These are phyloP conservation scores for Pararge aegeria DNA, from an alignment of 1,140 invertebrate species.

Conservation along the genomic window DNA sequence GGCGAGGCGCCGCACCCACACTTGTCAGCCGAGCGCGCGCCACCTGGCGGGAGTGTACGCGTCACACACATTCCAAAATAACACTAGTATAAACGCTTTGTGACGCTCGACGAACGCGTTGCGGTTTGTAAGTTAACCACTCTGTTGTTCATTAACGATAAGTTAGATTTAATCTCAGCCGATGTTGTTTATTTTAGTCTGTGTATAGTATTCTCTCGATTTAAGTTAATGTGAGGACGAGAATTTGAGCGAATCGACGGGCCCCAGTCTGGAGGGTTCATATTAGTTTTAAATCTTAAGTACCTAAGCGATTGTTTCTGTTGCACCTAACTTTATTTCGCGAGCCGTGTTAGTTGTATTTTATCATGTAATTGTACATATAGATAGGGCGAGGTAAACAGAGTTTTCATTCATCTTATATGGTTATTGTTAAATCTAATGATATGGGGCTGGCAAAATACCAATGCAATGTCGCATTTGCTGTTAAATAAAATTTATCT, in stretches of 20 bases:
- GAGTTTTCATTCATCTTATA: conserved; percentile 59
- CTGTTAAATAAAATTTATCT: conserved; percentile 51
- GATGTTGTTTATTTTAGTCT: conserved; percentile 76
- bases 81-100: conserved; percentile 58
- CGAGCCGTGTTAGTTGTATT: conserved; percentile 68
- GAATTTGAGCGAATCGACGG: conserved; percentile 74
- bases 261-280: conserved; percentile 60
- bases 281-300: conserved; percentile 69
- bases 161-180: conserved; percentile 76
- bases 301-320: conserved; percentile 70
- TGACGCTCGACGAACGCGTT: conserved; percentile 59
- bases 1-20: conserved; percentile 12
- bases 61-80: conserved; percentile 77
- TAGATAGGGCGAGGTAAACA: conserved; percentile 69
- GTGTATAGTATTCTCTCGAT: conserved; percentile 74
- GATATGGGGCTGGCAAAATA: conserved; percentile 57
- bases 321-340: conserved; percentile 74
- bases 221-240: conserved; percentile 70
- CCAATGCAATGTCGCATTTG: conserved; percentile 65
- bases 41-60: conserved; percentile 41
- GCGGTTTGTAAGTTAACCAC: conserved; percentile 75
- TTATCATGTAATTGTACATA: conserved; percentile 69
- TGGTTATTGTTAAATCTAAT: conserved; percentile 66
- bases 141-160: conserved; percentile 79
- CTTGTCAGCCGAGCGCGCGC: conserved; percentile 23